Percentiles rank a stretch among this genome's conserved stretches.
These are phyloP conservation scores for Archegozetes longisetosus DNA, from an alignment of 1,140 invertebrate genomes.

Conservation along the genomic window DNA sequence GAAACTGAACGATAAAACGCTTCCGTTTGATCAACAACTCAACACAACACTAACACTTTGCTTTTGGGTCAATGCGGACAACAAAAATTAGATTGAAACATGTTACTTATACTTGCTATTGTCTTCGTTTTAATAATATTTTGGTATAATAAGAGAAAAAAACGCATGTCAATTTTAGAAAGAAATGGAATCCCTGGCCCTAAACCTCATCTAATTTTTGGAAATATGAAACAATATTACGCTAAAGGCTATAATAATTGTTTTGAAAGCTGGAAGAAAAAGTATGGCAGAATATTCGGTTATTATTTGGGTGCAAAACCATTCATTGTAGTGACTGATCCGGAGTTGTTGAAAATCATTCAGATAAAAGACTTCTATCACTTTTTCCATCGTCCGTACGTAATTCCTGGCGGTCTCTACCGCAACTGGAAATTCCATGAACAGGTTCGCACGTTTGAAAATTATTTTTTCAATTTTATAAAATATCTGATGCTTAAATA, in stretches of 20 bases:
- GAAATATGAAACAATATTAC: slow-evolving; percentile 21
- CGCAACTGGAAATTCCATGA: slow-evolving; percentile 2
- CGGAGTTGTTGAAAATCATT: slow-evolving; percentile 27
- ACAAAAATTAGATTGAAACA: no score
- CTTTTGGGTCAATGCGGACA: no score
- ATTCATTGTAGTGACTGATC: slow-evolving; percentile 26
- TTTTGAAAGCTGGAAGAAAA: slow-evolving; percentile 25
- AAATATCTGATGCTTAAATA: no score
- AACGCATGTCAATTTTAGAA: slow-evolving; percentile 4
- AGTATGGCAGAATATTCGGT: slow-evolving; percentile 28
- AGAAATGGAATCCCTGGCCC: slow-evolving; percentile 26
- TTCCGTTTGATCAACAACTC: no score
- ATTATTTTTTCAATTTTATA: no score
- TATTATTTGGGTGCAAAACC: slow-evolving; percentile 27
- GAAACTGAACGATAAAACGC: no score
- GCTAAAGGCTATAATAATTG: slow-evolving; percentile 17
- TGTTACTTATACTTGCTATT: no score
- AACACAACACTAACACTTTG: no score
- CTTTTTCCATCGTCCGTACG: slow-evolving; percentile 24
- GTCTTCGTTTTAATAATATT: no score
- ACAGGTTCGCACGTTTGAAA: no score
- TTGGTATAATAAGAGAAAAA: no score
- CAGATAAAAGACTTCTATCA: slow-evolving; percentile 29
- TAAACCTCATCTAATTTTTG: slow-evolving; percentile 25
- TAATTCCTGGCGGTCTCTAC: neutral